Base-by-base conservation (phyloP, 1,140 invertebrate species). In the Cydia amplana region DNA sequence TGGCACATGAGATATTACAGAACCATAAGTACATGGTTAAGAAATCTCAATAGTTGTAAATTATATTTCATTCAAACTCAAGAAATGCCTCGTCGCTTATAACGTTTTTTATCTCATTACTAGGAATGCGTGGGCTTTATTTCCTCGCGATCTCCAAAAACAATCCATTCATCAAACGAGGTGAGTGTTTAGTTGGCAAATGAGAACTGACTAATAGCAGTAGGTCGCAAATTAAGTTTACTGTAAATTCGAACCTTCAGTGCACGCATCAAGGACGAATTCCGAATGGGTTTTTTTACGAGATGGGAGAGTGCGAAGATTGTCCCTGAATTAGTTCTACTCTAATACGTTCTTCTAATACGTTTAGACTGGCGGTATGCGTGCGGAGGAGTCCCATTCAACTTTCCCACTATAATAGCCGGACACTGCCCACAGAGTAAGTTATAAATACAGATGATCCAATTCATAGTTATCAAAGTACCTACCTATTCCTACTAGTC, bases 161-260 rank as follows among this genome's bases (percentile, higher is more conserved):
- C 32, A 70, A 10, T 70, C 65, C 65, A 70, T 70, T 70, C 32
- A 70, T 70, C 65, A 70, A 70, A 70, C 10, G n/a, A n/a, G 5
- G 32, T 32, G 65, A 28, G n/a, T 60, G 55, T 70, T 36, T 16
- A 67, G 28, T 32, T 32, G 64, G 28, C 28, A 32, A 28, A 67
- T 70, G 14, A 70, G 9, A 40, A 70, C 5, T 18, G 18, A 10
- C 55, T 20, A 23, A 60, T 60, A 23, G 7, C 55, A 9, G 4
- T n/a, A 51, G 16, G 6, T 55, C 4, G 16, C 5, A 55, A 55
- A 55, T 55, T 18, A 55, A 55, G 6, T 55, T 55, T 55, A 18
- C 6, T 55, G 51, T 16, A 55, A 55, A 20, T 60, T 20, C n/a
- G 55, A 12, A 60, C 55, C 55, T 60, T 60, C 55, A n/a, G 9